A percentile compares a stretch with the other conserved stretches of the same genome.
Conservation (phyloP, 2,888 invertebrate species). For the Graphium colonna region DNA sequence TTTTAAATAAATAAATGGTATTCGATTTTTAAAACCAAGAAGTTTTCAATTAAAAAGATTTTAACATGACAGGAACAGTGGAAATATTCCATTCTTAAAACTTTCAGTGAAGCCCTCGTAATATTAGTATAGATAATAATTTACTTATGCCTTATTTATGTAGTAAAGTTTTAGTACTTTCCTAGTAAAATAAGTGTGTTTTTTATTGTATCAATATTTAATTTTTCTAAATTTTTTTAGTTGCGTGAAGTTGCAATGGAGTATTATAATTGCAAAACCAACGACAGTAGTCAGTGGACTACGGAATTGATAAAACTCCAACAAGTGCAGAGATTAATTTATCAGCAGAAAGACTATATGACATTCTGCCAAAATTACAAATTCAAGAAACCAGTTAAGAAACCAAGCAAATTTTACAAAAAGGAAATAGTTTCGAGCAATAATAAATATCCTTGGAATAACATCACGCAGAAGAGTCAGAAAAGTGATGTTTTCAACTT, state of each 20-base stretch:
- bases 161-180: too few species aligned
- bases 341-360: slow-evolving; percentile 60
- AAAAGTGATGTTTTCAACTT: slow-evolving; percentile 52
- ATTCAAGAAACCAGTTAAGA: slow-evolving; percentile 47
- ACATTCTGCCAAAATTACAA: slow-evolving; percentile 61
- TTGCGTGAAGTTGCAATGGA: slow-evolving; percentile 86
- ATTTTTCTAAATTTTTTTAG: slow-evolving; percentile 55
- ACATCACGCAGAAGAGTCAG: slow-evolving; percentile 52
- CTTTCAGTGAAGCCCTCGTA: too few species aligned
- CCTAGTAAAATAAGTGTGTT: too few species aligned
- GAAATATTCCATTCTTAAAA: too few species aligned
- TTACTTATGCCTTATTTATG: too few species aligned
- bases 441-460: slow-evolving; percentile 68
- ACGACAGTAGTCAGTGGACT: slow-evolving; percentile 69
- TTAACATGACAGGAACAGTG: too few species aligned
- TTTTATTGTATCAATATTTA: too few species aligned
- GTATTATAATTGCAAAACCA: slow-evolving; percentile 84
- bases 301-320: slow-evolving; percentile 65
- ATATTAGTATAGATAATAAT: too few species aligned
- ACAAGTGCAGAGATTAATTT: slow-evolving; percentile 60
- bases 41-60: too few species aligned
- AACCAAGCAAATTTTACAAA: slow-evolving; percentile 38
- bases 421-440: slow-evolving; percentile 58
- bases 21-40: too few species aligned
- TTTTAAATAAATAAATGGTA: too few species aligned